Evolutionary conservation across 2,797 vertebrate species (phyloP), one percentile per base, ranked within the genome.

Genomic region (Ctenochaetus hawaiiensis): DNA sequence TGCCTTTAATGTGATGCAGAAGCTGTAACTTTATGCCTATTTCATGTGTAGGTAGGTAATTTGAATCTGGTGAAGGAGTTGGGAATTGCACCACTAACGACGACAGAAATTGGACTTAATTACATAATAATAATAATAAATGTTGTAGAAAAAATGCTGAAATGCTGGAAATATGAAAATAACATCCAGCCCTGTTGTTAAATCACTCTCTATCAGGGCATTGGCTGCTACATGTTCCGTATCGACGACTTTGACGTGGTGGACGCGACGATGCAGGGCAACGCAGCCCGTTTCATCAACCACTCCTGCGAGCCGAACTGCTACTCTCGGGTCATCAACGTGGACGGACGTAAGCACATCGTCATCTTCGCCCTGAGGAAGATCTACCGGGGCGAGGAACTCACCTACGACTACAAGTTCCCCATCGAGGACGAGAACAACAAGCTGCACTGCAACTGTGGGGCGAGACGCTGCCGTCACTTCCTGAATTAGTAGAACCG

Each of bases 381-480:
- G 94, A 98, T 99, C 89, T 96, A 96, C 78, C 95, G 97, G 0
- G 97, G 97, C 0, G 97, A 99, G 75, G 97, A 99, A 87, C 96
- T 99, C 81, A 98, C 97, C 65, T 98, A 98, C 1, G 97, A 99
- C 94, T 98, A 99, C 95, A 98, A 98, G 91, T 98, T 99, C 86
- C 97, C 97, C 87, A 98, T 98, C 1, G 97, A 99, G 93, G 97
- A 98, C 0, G 97, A 96, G 47, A 94, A 92, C 86, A 98, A 88
- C 95, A 99, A 99, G 91, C 95, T 99, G 78, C 93, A 92, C 89
- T 99, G 97, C 88, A 98, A 98, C 92, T 98, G 97, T 1, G 95
- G 95, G 16, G 91, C 96, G 45, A 95, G 96, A 22, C 96, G 97
- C 57, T 99, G 97, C 83, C 95, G 97, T 0, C 95, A 95, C n/a